These are phyloP conservation scores for Oreochromis mossambicus DNA, from an alignment of 2,797 vertebrate genomes.

Conservation along the genomic window DNA sequence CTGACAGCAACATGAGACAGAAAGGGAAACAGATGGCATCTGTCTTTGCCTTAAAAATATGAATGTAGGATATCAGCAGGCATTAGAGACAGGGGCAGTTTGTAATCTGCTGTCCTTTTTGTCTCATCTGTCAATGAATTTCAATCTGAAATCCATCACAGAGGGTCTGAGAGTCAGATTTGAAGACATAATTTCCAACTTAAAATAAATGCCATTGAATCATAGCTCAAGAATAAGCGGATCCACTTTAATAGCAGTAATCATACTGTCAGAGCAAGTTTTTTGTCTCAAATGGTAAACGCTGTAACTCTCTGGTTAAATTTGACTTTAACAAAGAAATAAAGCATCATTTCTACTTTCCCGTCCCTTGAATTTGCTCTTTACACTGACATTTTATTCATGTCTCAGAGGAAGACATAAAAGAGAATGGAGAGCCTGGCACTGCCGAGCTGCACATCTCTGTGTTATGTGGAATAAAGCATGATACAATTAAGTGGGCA, in stretches of 20 bases:
- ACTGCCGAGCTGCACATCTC: neutral
- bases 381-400: slow-evolving; percentile 32
- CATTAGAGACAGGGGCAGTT: neutral
- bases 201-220: neutral
- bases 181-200: neutral
- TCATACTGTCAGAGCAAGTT: neutral
- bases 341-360: slow-evolving; percentile 1
- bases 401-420: slow-evolving; percentile 7
- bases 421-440: neutral
- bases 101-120: neutral
- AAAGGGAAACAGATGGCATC: slow-evolving; percentile 25
- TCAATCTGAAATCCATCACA: neutral
- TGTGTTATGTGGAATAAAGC: slow-evolving; percentile 4
- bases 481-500: slow-evolving; percentile 32
- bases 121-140: neutral
- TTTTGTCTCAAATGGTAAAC: neutral
- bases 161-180: neutral
- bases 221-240: neutral
- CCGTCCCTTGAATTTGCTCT: slow-evolving; percentile 7
- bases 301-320: neutral
- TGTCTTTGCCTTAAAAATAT: neutral
- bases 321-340: neutral
- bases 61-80: neutral
- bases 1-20: slow-evolving; percentile 27
- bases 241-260: neutral